Base-by-base conservation (phyloP, 2,888 invertebrate genomes). In the Troglohyphantes excavatus region DNA sequence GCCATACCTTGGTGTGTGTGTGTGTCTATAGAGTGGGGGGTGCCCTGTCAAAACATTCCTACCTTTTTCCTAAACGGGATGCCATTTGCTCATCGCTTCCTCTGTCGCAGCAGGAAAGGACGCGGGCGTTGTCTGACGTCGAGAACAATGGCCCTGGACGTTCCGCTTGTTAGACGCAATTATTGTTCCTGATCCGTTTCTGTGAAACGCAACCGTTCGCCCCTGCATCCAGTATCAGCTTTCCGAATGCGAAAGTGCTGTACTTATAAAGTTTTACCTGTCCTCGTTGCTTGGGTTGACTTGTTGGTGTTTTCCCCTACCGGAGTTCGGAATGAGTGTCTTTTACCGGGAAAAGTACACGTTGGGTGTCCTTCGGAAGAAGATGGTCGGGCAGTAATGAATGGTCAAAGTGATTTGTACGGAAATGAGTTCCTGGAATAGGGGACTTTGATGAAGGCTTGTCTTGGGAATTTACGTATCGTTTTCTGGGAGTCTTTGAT, bases 101-200 rank as follows among this genome's bases (percentile, higher is more conserved):
- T 85, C 83, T 83, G 83, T 39, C 63, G n/a, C 59, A 29, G 75
- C 53, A 67, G 67, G 75, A 75, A 84, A 53, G 75, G 53, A 53
- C 27, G 21, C 23, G 7, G 65, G 75, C 75, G 67, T 75, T 83
- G 39, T 29, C 23, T 46, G 59, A 21, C 23, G 1, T 73, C 26
- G 26, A 67, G 82, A 89, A 89, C 88, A 89, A 82, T 89, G 82
- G 88, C 63, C 67, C 73, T 76, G 88, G 88, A 82, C 88, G 88
- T 82, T 88, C 82, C 88, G 88, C 75, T 89, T 67, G 82, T 73
- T 88, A 68, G 65, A 33, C 39, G 59, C 70, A 78, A 53, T 67
- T 78, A 59, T 43, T 89, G 72, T 21, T 72, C 72, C 87, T 75
- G 81, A 67, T 81, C 81, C 76, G 33, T 70, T 33, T 88, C 70